These are phyloP conservation scores for Melieria omissa DNA, from an alignment of 2,888 invertebrate species.

Conservation along the genomic window DNA sequence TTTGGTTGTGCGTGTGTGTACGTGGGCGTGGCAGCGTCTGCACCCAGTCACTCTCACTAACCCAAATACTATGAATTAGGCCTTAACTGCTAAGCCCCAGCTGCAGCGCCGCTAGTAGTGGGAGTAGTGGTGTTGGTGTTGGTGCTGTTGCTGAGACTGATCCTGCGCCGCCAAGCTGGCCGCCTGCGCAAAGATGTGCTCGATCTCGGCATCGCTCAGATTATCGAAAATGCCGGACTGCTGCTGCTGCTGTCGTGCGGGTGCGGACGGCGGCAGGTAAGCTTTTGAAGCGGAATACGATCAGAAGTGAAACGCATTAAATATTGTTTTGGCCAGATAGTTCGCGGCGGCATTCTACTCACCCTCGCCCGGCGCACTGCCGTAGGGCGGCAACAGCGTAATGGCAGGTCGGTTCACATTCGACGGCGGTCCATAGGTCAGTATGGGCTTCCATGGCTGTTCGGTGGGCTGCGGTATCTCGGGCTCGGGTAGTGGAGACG, in stretches of 20 bases:
- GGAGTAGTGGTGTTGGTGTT: conserved; percentile 20
- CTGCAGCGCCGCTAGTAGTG: conserved; percentile 10
- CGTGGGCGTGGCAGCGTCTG: too few relatives aligned
- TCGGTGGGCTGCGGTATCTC: conserved; percentile 47
- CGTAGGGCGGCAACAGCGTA: conserved; percentile 59
- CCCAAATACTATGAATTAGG: too few relatives aligned
- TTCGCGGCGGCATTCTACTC: conserved; percentile 19
- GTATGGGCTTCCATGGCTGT: conserved; percentile 57
- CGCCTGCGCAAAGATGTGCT: conserved; percentile 60
- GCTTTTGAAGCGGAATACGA: conserved; percentile 44
- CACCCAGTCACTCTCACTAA: too few relatives aligned
- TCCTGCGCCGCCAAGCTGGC: conserved; percentile 56
- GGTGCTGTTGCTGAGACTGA: conserved; percentile 42
- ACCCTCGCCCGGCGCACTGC: conserved; percentile 55
- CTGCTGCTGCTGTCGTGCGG: conserved; percentile 42
- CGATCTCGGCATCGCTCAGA: conserved; percentile 57
- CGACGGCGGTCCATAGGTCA: conserved; percentile 49
- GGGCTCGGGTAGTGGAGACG: conserved; percentile 43
- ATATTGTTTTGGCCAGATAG: background rate
- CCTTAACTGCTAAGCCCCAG: too few relatives aligned
- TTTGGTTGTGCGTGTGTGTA: too few relatives aligned
- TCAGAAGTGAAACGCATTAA: background rate
- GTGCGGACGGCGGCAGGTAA: conserved; percentile 55
- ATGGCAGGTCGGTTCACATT: conserved; percentile 54
- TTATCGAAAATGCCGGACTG: conserved; percentile 54